These are phyloP conservation scores for Nemapogon koenigi DNA, from an alignment of 2,888 invertebrate species.

Conservation along the genomic window DNA sequence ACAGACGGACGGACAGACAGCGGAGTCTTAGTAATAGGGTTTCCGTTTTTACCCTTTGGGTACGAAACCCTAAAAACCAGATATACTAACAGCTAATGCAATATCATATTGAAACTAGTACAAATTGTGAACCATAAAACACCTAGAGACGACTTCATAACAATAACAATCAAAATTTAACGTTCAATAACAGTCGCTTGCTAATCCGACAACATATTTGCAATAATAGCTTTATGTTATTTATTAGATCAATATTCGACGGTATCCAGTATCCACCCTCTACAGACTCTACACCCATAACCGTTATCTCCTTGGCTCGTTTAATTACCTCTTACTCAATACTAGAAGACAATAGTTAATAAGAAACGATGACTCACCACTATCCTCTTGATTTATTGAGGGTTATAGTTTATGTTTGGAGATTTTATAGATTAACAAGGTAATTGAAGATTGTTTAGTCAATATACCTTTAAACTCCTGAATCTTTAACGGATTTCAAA, in stretches of 20 bases:
- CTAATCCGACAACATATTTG: constrained; percentile 7
- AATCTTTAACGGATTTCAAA: no score
- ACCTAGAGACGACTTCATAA: no score
- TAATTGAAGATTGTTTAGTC: neutral
- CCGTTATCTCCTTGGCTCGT: constrained; percentile 19
- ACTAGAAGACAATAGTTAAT: constrained; percentile 54
- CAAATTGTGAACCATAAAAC: no score
- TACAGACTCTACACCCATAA: constrained; percentile 18
- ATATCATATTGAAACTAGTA: no score
- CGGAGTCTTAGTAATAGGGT: no score
- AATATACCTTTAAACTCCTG: no score
- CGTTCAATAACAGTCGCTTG: constrained; percentile 22
- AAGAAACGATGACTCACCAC: constrained; percentile 53
- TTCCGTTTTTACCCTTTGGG: no score
- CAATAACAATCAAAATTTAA: constrained; percentile 2
- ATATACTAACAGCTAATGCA: no score
- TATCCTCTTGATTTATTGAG: constrained; percentile 46
- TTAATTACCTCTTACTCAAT: constrained; percentile 49
- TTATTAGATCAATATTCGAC: constrained; percentile 56
- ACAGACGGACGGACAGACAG: no score
- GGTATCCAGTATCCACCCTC: neutral
- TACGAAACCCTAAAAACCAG: no score
- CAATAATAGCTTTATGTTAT: constrained; percentile 38
- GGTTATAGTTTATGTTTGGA: neutral
- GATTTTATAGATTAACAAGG: neutral